Conservation (phyloP, 1,140 invertebrate genomes). For the Dinoponera quadriceps region DNA sequence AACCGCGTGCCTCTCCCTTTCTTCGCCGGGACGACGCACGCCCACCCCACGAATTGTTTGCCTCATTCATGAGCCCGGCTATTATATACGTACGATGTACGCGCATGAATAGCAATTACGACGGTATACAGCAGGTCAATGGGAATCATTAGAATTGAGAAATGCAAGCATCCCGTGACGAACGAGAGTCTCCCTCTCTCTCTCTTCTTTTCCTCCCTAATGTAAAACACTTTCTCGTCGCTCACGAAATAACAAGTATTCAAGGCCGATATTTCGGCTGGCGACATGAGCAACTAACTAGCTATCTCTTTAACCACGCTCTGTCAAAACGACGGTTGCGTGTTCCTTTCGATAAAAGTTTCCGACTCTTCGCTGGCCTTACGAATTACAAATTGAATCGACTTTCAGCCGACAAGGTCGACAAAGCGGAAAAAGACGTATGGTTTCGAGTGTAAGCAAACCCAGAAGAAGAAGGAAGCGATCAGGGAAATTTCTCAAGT, state of each 20-base stretch:
- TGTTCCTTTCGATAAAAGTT: background rate
- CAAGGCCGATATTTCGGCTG: background rate
- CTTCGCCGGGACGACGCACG: background rate
- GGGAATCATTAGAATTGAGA: slow-evolving; percentile 34
- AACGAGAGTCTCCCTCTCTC: background rate
- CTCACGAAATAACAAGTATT: background rate
- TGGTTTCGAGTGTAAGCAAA: no score
- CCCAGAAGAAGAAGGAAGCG: no score
- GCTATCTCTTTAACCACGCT: background rate
- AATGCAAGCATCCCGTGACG: slow-evolving; percentile 47
- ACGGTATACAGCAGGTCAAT: slow-evolving; percentile 28
- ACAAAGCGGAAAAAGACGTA: background rate
- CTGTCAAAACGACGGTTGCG: background rate
- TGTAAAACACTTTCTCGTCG: background rate
- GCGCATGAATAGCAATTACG: slow-evolving; percentile 61
- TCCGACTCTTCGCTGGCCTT: background rate
- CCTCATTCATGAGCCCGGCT: slow-evolving; percentile 51
- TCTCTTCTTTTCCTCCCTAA: background rate
- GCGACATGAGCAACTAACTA: no score
- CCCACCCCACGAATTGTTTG: slow-evolving; percentile 47
- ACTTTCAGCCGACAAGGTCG: background rate
- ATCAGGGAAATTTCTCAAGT: no score
- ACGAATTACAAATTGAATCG: background rate
- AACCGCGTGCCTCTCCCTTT: slow-evolving; percentile 24
- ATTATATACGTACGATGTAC: slow-evolving; percentile 45